phyloP scores from a whole-genome alignment of 2,797 vertebrate species.

The Phoebastria nigripes region DNA sequence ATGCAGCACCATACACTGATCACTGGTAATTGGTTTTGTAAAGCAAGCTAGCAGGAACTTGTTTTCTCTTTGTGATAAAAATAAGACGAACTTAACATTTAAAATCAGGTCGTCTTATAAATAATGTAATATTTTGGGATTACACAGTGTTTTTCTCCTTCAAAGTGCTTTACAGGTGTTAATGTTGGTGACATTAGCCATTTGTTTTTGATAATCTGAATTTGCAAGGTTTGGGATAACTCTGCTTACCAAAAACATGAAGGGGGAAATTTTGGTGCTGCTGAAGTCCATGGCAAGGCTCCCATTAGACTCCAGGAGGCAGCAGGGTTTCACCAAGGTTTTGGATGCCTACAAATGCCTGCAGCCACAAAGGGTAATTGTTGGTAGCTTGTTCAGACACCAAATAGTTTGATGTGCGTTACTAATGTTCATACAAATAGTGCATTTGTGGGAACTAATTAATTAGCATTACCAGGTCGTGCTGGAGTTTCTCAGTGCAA shows the following conservation, averaged over 20 bases:
- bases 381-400: neutral
- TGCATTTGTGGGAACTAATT: neutral
- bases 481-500: neutral
- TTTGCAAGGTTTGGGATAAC: neutral
- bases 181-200: neutral
- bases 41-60: slow-evolving; percentile 46
- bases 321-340: slow-evolving; percentile 38
- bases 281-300: neutral
- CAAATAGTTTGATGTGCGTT: neutral
- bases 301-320: slow-evolving; percentile 47
- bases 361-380: neutral
- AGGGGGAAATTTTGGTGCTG: neutral
- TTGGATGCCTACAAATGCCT: neutral
- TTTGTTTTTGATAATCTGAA: neutral
- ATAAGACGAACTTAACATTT: slow-evolving; percentile 50
- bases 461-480: neutral
- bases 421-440: neutral
- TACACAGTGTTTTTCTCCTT: slow-evolving; percentile 27
- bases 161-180: slow-evolving; percentile 52
- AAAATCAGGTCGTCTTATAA: slow-evolving; percentile 61
- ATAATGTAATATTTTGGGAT: slow-evolving; percentile 55
- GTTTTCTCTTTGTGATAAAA: slow-evolving; percentile 68
- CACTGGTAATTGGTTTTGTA: slow-evolving; percentile 64
- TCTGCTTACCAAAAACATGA: neutral
- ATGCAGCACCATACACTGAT: slow-evolving; percentile 44